A percentile compares a stretch with the other conserved stretches of the same genome.
Conservation (phyloP, 2,113 vertebrate species). For the Acrocephalus arundinaceus region DNA sequence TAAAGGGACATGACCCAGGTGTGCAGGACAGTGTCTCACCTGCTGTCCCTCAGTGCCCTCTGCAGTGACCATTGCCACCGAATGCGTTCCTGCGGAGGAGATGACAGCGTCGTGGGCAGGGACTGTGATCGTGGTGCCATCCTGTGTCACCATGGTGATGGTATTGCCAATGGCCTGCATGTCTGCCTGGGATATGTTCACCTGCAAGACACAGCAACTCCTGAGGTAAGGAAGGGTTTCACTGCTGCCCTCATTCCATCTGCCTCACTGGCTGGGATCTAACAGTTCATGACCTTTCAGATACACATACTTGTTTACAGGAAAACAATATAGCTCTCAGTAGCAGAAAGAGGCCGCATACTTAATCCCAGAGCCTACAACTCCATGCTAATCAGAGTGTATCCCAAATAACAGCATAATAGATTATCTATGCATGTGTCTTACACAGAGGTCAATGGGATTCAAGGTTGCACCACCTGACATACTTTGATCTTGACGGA, state of each 20-base stretch:
- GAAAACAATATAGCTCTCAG: background rate
- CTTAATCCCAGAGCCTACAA: background rate
- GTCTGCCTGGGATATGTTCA: slow-evolving; percentile 94
- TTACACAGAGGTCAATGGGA: background rate
- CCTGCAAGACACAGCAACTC: slow-evolving; percentile 75
- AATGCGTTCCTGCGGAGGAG: slow-evolving; percentile 85
- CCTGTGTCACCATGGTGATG: slow-evolving; percentile 98
- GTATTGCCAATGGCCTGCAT: slow-evolving; percentile 93
- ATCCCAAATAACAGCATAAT: background rate
- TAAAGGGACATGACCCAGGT: background rate
- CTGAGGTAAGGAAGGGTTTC: background rate
- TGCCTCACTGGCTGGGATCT: background rate
- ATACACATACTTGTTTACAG: background rate
- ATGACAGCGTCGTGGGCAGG: slow-evolving; percentile 91
- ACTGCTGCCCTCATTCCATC: background rate
- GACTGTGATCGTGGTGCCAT: slow-evolving; percentile 97
- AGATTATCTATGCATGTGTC: background rate
- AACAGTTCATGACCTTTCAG: background rate
- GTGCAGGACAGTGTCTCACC: slow-evolving; percentile 66
- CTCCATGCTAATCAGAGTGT: background rate
- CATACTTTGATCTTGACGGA: background rate
- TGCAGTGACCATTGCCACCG: slow-evolving; percentile 93
- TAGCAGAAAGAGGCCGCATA: background rate
- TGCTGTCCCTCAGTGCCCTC: slow-evolving; percentile 91
- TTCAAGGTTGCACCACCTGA: background rate